Percentiles rank a stretch among this genome's conserved stretches.
Conservation (phyloP, 1,140 invertebrate species). For the Drosophila auraria region DNA sequence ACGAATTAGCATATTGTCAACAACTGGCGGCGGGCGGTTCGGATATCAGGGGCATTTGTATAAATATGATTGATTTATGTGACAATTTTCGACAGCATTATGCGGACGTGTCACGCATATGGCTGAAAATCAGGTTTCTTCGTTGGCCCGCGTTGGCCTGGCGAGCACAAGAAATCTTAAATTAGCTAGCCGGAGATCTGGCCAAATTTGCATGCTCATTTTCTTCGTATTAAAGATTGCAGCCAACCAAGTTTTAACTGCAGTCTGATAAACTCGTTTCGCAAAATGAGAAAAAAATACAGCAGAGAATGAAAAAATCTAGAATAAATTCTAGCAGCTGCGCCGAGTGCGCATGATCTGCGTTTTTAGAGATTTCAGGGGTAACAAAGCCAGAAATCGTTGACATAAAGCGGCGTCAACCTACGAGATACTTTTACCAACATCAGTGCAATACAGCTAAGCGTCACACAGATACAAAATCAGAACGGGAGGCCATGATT, state of each 20-base stretch:
- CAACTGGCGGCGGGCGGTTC: slow-evolving; percentile 41
- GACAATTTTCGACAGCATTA: slow-evolving; percentile 84
- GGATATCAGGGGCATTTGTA: slow-evolving; percentile 79
- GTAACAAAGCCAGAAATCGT: slow-evolving; percentile 25
- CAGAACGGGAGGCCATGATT: slow-evolving; percentile 33
- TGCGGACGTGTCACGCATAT: slow-evolving; percentile 73
- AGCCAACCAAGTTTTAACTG: slow-evolving; percentile 71
- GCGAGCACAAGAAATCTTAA: not conserved
- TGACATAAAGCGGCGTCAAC: slow-evolving; percentile 23
- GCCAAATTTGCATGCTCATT: slow-evolving; percentile 64
- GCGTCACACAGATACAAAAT: slow-evolving; percentile 31
- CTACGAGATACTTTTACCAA: slow-evolving; percentile 36
- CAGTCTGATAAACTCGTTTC: slow-evolving; percentile 53
- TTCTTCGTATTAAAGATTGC: slow-evolving; percentile 45
- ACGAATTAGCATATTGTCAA: slow-evolving; percentile 68
- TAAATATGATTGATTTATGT: slow-evolving; percentile 85
- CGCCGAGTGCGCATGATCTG: slow-evolving; percentile 44
- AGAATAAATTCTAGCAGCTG: slow-evolving; percentile 40
- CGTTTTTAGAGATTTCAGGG: slow-evolving; percentile 22
- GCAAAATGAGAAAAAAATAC: slow-evolving; percentile 7
- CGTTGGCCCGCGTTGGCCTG: not conserved
- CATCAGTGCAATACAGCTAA: not conserved
- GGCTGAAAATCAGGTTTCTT: slow-evolving; percentile 50
- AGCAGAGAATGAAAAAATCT: slow-evolving; percentile 6
- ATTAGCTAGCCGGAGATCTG: not conserved